These are phyloP conservation scores for Ormyrus pomaceus DNA, from an alignment of 2,888 invertebrate genomes.

Conservation along the genomic window DNA sequence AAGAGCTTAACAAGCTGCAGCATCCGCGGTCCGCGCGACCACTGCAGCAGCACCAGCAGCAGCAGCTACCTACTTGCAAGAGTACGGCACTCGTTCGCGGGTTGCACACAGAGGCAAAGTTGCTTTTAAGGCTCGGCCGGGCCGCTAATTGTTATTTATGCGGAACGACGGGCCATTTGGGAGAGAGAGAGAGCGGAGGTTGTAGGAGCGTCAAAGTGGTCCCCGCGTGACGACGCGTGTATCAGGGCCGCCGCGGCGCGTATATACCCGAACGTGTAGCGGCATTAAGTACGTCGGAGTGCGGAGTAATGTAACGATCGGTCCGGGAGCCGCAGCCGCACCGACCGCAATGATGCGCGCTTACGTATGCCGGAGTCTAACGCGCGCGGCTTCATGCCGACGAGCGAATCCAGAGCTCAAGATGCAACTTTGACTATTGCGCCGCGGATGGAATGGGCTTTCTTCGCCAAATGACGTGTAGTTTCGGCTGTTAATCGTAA, in stretches of 20 bases:
- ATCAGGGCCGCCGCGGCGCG: no score
- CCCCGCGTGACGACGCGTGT: background rate
- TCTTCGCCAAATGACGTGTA: no score
- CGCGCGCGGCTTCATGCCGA: background rate
- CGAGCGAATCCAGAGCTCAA: background rate
- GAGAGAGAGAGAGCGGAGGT: background rate
- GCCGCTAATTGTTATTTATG: slow-evolving; percentile 57
- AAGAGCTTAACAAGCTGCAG: no score
- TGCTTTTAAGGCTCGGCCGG: slow-evolving; percentile 13
- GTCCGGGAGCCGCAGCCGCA: slow-evolving; percentile 51
- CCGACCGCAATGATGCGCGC: slow-evolving; percentile 59
- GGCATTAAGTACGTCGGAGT: slow-evolving; percentile 58
- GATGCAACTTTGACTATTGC: background rate
- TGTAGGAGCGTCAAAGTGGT: background rate
- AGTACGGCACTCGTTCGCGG: background rate
- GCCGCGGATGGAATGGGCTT: no score
- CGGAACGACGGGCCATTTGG: slow-evolving; percentile 52
- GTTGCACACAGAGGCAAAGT: background rate
- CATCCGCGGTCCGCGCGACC: no score
- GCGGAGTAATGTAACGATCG: slow-evolving; percentile 67
- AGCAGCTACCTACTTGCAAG: no score
- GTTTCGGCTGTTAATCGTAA: no score
- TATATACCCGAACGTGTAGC: background rate
- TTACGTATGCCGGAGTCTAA: background rate
- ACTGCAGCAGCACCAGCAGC: background rate